Base-by-base conservation (phyloP, 2,797 vertebrate species). In the Aphelocoma californica region DNA sequence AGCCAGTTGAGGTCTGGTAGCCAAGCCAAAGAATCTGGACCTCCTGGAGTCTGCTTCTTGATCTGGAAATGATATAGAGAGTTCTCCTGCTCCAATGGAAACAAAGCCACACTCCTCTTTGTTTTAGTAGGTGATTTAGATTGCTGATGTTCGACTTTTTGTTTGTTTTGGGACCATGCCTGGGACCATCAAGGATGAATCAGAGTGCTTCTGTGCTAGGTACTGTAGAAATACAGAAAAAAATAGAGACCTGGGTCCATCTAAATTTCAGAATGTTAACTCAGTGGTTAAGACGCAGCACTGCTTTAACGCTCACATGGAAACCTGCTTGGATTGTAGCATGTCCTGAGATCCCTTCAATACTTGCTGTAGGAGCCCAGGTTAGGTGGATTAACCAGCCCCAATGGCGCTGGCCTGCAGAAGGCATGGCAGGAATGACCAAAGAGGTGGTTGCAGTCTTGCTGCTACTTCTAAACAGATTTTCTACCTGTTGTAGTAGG, bases 81-180 rank as follows among this genome's bases (percentile, higher is more conserved):
- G 14, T 54, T 34, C 11, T 83, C 44, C 65, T 78, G 25, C 50
- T 86, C 69, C 72, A 42, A 1, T 10, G 40, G 75, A 86, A 90
- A 64, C 31, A 48, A 60, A 90, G 51, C 2, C 73, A 86, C 51
- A 15, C 14, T 90, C 45, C 40, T 44, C 62, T 86, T 79, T 14
- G 1, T 71, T 86, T 72, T 32, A 73, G 40, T 14, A 4, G 26
- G 32, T 67, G 45, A 81, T 82, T 51, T 77, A 3, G 6, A 66
- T n/a, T 90, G 81, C 44, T 84, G 83, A 90, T 18, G 75, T 75
- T 86, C 36, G 83, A 6, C 36, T 91, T 78, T 40, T 86, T 86
- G 36, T 64, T 95, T 95, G 73, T 84, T 93, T 95, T 95, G 86
- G 73, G 78, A 66, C 31, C 18, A 14, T 44, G 69, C 69, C 92